Base-by-base conservation (phyloP, 2,113 vertebrate genomes). In the Suricata suricatta region DNA sequence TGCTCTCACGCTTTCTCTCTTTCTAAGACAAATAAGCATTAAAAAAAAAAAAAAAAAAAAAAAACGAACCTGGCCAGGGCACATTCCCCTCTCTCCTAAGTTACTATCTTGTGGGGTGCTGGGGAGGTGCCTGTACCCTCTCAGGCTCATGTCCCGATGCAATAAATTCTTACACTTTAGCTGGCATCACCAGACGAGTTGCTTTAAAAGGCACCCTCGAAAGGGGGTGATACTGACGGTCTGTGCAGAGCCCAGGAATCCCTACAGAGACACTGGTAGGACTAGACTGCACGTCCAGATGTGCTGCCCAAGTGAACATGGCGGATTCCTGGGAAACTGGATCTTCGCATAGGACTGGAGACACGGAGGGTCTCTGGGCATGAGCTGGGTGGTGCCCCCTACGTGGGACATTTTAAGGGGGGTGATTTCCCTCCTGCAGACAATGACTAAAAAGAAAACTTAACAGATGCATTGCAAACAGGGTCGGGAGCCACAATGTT, bases 181-280 rank as follows among this genome's bases (percentile, higher is more conserved):
- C 35, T 13, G 50, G 19, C 33, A 60, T 66, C 83, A 63, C 9
- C 72, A 76, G 29, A 3, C 35, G 7, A 64, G 41, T 25, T 1
- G 3, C 12, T 25, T 74, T 35, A n/a, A 41, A 80, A 83, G 29
- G 27, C 47, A 38, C 60, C 57, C 76, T 57, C 31, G 69, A 29
- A n/a, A n/a, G 25, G 6, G 27, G 17, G 23, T 11, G 60, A 69
- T 7, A 38, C 69, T 21, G 63, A 54, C 17, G 29, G 31, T 50
- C 31, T 35, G 16, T 64, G 50, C 74, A 47, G 63, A 33, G 5
- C 10, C 52, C 50, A 74, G 76, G 80, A 83, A 77, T 57, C 38
- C 29, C 44, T 16, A 4, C 5, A 0, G 0, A 2, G 44, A 83
- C 19, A 13, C 2, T 33, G 64, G 69, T 29, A 3, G 19, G 23